Evolutionary conservation across 2,797 vertebrate genomes (phyloP).

Genomic region (Hippocampus kuda): DNA sequence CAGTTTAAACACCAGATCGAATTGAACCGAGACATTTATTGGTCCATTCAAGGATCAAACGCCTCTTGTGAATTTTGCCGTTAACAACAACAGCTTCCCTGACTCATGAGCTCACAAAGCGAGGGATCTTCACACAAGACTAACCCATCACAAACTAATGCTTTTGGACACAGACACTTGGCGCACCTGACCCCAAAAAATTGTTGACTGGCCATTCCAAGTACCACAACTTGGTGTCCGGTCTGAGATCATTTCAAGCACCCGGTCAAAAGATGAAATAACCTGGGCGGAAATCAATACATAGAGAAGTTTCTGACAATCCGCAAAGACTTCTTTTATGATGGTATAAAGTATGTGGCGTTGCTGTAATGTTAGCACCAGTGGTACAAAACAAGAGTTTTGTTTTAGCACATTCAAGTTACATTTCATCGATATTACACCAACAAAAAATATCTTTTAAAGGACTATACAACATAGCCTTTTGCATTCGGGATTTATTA

Average conservation of each 20-base stretch:
- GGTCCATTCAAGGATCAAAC: too few species aligned
- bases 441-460: not conserved
- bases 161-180: not conserved
- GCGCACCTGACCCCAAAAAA: not conserved
- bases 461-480: not conserved
- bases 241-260: not conserved
- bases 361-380: not conserved
- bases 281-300: slow-evolving; percentile 1
- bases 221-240: not conserved
- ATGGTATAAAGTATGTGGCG: not conserved
- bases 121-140: not conserved
- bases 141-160: not conserved
- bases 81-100: not conserved
- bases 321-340: not conserved
- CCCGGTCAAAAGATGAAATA: not conserved
- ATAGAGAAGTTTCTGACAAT: not conserved
- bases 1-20: too few species aligned
- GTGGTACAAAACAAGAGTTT: not conserved
- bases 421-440: not conserved
- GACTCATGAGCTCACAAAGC: not conserved
- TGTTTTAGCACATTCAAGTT: not conserved
- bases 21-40: too few species aligned
- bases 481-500: not conserved
- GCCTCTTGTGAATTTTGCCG: too few species aligned
- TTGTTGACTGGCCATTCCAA: not conserved